Evolutionary conservation across 2,113 vertebrate genomes (phyloP), one percentile per base, ranked within the genome.

Genomic region (Ophthalmolycus amberensis): DNA sequence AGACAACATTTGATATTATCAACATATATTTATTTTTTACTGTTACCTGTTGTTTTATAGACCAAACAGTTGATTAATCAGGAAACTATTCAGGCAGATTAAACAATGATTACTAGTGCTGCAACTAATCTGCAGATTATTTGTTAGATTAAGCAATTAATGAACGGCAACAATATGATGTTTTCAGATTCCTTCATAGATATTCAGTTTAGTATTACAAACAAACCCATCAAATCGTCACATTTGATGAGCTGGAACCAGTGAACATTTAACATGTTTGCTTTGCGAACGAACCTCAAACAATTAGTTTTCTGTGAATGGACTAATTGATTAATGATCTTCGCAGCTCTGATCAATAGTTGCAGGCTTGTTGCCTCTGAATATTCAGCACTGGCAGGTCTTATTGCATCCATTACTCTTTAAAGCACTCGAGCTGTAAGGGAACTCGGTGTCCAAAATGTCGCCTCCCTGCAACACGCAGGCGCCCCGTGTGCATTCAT

Each of bases 371-470:
- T 48, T 64, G 3, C 54, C 9, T 62, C 18, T 44, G 54, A 22
- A 34, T 64, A n/a, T 58, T 62, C 42, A 29, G 42, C 48, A 11
- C 34, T 9, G 1, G 25, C 29, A 25, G 1, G 4, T 27, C 12
- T 48, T n/a, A 20, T 54, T 67, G n/a, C 69, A 71, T 50, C 52
- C 8, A 82, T 56, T 48, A 22, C 58, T 29, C 52, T 82, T 70
- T 52, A 85, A 71, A 81, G 50, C 70, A 25, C 9, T 59, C 22
- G 27, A 20, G 68, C 80, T 79, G 68, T 50, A 27, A 68, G 59
- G 50, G 0, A 37, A 46, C 59, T 80, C 58, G 59, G 71, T 62
- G 68, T 82, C 15, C 16, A 20, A 34, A 50, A 7, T 34, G 70
- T 83, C 62, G 67, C 56, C 56, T 82, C 46, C n/a, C 34, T 64